These are phyloP conservation scores for Chorisops tibialis DNA, from an alignment of 2,888 invertebrate species.

Conservation along the genomic window DNA sequence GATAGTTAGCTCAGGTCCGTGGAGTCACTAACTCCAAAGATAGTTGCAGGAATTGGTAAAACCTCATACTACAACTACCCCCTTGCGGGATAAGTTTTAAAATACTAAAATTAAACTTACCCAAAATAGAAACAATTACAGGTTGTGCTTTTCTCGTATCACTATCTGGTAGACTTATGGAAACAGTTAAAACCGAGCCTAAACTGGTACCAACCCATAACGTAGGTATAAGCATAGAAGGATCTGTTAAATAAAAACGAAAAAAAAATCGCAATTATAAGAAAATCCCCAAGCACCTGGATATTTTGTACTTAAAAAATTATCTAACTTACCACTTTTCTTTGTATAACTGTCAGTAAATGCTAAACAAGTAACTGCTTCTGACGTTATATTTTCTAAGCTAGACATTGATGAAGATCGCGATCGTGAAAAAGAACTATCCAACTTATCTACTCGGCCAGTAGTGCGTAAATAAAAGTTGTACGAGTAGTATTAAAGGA, in stretches of 20 bases:
- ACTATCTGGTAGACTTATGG: slow-evolving; percentile 76
- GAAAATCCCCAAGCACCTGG: neutral
- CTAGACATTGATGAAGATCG: slow-evolving; percentile 97
- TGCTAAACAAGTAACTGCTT: slow-evolving; percentile 92
- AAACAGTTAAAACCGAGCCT: slow-evolving; percentile 92
- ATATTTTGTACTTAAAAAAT: slow-evolving; percentile 12
- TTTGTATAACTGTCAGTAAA: slow-evolving; percentile 94
- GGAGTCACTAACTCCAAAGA: no score
- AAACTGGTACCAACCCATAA: slow-evolving; percentile 97
- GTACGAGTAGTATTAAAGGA: slow-evolving; percentile 5
- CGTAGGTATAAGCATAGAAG: slow-evolving; percentile 77
- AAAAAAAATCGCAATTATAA: neutral
- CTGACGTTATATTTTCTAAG: slow-evolving; percentile 93
- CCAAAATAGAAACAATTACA: slow-evolving; percentile 83
- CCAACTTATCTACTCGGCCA: slow-evolving; percentile 91
- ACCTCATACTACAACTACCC: no score
- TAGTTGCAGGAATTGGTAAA: no score
- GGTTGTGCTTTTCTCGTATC: slow-evolving; percentile 82
- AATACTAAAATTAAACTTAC: no score
- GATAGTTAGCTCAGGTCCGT: no score
- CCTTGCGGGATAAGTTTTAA: no score
- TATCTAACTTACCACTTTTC: slow-evolving; percentile 75
- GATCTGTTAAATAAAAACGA: slow-evolving; percentile 59
- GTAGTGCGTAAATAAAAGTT: slow-evolving; percentile 39
- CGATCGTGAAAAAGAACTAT: slow-evolving; percentile 93